phyloP scores from a whole-genome alignment of 2,888 invertebrate species.

The Amblyjoppa fuscipennis region DNA sequence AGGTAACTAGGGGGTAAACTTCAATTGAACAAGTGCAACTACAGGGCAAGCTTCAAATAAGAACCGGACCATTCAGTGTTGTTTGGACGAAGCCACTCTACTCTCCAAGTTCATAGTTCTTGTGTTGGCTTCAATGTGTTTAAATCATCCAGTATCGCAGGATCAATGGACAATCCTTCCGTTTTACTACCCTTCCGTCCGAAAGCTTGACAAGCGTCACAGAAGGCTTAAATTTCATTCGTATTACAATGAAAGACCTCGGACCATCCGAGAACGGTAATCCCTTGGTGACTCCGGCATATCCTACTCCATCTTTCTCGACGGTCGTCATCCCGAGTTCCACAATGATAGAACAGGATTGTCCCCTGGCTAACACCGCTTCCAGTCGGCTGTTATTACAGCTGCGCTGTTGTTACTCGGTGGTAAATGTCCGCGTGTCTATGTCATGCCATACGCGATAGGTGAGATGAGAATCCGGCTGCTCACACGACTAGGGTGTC shows the following conservation, averaged over 20 bases:
- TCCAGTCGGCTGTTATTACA: background rate
- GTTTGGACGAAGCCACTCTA: background rate
- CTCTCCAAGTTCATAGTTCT: background rate
- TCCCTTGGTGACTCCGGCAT: conserved; percentile 13
- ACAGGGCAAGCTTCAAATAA: background rate
- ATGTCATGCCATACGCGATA: conserved; percentile 14
- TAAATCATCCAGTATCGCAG: background rate
- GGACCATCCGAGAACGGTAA: conserved; percentile 5
- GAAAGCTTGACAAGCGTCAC: background rate
- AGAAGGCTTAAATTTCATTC: conserved; percentile 21
- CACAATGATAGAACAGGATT: conserved; percentile 1
- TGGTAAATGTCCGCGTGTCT: conserved; percentile 12
- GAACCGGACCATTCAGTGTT: background rate
- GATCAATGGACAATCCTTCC: background rate
- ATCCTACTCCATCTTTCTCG: conserved; percentile 19
- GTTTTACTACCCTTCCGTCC: background rate
- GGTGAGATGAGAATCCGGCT: conserved; percentile 22
- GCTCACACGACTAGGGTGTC: conserved; percentile 8
- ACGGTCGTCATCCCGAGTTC: background rate
- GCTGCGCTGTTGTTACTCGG: conserved; percentile 2
- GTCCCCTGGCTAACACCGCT: background rate
- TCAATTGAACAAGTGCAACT: background rate
- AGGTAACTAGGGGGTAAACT: too few species aligned
- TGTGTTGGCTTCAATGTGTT: background rate
- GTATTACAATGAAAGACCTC: background rate